Evolutionary conservation across 2,797 vertebrate species (phyloP).

Genomic region (Trachurus trachurus): DNA sequence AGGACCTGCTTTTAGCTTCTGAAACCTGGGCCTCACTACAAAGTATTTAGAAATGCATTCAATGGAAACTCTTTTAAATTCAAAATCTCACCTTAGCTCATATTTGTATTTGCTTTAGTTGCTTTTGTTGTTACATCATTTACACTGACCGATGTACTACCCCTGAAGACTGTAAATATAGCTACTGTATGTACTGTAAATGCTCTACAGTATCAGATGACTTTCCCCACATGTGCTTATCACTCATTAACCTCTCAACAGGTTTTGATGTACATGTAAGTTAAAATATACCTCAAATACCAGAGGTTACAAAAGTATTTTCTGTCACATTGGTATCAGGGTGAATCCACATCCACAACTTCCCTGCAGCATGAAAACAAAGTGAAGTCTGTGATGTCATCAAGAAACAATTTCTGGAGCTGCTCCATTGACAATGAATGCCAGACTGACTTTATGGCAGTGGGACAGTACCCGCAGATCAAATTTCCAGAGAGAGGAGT

Average conservation of each 20-base stretch:
- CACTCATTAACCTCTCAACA: background rate
- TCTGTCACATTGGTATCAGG: constrained; percentile 19
- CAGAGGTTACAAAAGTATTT: constrained; percentile 8
- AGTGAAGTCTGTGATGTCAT: constrained; percentile 60
- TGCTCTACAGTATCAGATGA: background rate
- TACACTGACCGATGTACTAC: background rate
- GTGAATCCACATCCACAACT: constrained; percentile 7
- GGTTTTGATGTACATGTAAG: background rate
- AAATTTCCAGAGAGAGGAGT: constrained; percentile 64
- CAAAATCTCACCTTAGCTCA: background rate
- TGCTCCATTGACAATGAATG: constrained; percentile 63
- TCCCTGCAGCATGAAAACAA: constrained; percentile 48
- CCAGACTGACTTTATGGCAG: constrained; percentile 58
- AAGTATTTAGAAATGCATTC: too few species aligned
- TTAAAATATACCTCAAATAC: background rate
- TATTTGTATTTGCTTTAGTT: too few species aligned
- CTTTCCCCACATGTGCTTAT: background rate
- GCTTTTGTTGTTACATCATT: too few species aligned
- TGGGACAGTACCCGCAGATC: constrained; percentile 52
- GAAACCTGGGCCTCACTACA: too few species aligned
- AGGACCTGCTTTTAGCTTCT: too few species aligned
- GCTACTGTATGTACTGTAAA: background rate
- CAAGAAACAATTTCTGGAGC: constrained; percentile 63
- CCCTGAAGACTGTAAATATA: background rate
- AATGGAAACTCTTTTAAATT: background rate